These are phyloP conservation scores for Phalangium opilio DNA, from an alignment of 2,888 invertebrate genomes.

Conservation along the genomic window DNA sequence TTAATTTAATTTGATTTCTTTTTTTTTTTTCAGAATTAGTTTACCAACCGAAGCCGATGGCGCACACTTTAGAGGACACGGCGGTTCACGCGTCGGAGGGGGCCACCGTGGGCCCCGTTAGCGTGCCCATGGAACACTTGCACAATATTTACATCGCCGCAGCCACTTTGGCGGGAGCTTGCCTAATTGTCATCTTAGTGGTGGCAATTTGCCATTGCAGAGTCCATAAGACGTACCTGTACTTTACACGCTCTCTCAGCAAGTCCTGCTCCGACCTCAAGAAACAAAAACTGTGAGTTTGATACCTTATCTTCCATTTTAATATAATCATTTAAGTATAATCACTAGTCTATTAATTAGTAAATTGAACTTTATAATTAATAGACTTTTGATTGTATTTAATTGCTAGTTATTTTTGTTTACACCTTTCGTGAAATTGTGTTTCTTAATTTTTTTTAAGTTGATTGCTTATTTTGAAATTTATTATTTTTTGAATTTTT, in stretches of 20 bases:
- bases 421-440: too few relatives aligned
- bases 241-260: conserved; percentile 16
- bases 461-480: too few relatives aligned
- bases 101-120: conserved; percentile 4
- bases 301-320: too few relatives aligned
- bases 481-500: too few relatives aligned
- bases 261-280: conserved; percentile 18
- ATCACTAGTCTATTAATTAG: too few relatives aligned
- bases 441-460: too few relatives aligned
- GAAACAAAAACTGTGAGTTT: conserved; percentile 20
- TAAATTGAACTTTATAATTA: too few relatives aligned
- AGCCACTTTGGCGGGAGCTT: conserved; percentile 55
- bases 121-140: conserved; percentile 42
- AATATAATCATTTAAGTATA: too few relatives aligned
- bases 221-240: conserved; percentile 51
- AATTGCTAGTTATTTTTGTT: too few relatives aligned
- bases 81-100: conserved; percentile 8
- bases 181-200: conserved; percentile 55
- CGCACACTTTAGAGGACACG: background rate
- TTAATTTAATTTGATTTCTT: too few relatives aligned
- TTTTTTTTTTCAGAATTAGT: background rate
- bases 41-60: background rate
- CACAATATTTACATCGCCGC: conserved; percentile 65
- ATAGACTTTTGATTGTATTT: too few relatives aligned
- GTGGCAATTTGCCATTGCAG: conserved; percentile 63